Evolutionary conservation across 2,113 vertebrate genomes (phyloP).

Genomic region (Emydocephalus ijimae): DNA sequence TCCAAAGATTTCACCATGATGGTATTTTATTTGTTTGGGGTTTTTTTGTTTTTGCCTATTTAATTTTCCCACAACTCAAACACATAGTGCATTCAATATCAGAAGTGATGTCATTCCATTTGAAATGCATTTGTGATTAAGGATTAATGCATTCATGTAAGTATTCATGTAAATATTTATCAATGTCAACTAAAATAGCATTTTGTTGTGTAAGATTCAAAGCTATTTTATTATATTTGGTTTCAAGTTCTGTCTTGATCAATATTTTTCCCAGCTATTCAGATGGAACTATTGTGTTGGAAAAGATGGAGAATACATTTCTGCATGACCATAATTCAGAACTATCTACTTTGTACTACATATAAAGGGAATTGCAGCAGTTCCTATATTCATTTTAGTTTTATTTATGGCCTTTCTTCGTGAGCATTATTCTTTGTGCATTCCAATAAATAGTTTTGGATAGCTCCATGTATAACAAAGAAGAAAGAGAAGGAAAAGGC

Average conservation of each 20-base stretch:
- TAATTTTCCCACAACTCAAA: slow-evolving; percentile 1
- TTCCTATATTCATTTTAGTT: neutral
- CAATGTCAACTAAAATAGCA: slow-evolving; percentile 44
- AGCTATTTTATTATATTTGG: slow-evolving; percentile 56
- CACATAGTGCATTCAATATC: slow-evolving; percentile 51
- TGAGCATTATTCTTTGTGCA: neutral
- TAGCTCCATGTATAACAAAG: neutral
- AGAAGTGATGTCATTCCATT: slow-evolving; percentile 35
- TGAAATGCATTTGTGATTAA: slow-evolving; percentile 45
- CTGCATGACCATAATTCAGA: slow-evolving; percentile 63
- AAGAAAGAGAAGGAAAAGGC: neutral
- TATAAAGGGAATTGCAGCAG: neutral
- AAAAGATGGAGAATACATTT: slow-evolving; percentile 62
- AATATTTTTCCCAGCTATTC: slow-evolving; percentile 47
- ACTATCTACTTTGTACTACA: neutral
- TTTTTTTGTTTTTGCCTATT: slow-evolving; percentile 15
- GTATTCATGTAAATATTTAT: slow-evolving; percentile 38
- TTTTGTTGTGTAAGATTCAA: slow-evolving; percentile 39
- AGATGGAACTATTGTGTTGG: slow-evolving; percentile 62
- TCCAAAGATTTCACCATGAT: slow-evolving; percentile 20
- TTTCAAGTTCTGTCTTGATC: slow-evolving; percentile 65
- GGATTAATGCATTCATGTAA: slow-evolving; percentile 45
- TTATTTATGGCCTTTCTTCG: neutral
- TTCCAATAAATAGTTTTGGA: neutral
- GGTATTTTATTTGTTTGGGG: slow-evolving; percentile 19